Evolutionary conservation across 2,797 vertebrate species (phyloP), one percentile per base, ranked within the genome.

Genomic region (Arctocebus calabarensis): DNA sequence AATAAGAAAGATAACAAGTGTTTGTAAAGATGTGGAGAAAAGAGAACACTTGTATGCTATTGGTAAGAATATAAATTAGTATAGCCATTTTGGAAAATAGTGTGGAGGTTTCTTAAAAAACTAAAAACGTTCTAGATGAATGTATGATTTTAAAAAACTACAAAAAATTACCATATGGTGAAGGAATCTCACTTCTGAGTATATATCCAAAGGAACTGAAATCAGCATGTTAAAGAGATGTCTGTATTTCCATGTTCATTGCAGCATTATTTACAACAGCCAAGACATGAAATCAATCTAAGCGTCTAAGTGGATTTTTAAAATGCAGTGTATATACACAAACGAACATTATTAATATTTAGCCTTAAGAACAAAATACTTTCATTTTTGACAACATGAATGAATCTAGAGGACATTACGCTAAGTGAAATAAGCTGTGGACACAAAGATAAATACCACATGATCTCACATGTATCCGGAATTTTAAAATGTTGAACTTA

Each of bases 41-140:
- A 45, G 52, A 29, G 48, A 81, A 74, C 34, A 32, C n/a, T 82
- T 75, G 57, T 68, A 82, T 17, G 75, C 52, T 48, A 22, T 83
- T 75, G 70, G 73, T 77, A n/a, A 32, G 11, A 75, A 87, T 61
- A 62, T 40, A 91, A 87, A 91, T 83, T 75, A 59, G 68, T 91
- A 83, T 12, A 59, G 25, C 12, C 34, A 85, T 73, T 94, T 91
- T 74, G 77, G 37, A 91, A 94, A 91, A 61, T 34, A 64, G 45
- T 55, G 73, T 45, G 59, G 74, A 81, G 45, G 12, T 55, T 23
- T 10, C 20, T 64, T 34, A 66, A 93, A 19, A 40, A 62, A 71
- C 55, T 81, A 88, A 59, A 81, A 85, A 45, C 66, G n/a, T 32
- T 32, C 32, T 14, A 4, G 29, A 32, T 62, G 61, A 62, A 62